Evolutionary conservation across 2,797 vertebrate species (phyloP), one percentile per base, ranked within the genome.

Genomic region (Micromesistius poutassou): DNA sequence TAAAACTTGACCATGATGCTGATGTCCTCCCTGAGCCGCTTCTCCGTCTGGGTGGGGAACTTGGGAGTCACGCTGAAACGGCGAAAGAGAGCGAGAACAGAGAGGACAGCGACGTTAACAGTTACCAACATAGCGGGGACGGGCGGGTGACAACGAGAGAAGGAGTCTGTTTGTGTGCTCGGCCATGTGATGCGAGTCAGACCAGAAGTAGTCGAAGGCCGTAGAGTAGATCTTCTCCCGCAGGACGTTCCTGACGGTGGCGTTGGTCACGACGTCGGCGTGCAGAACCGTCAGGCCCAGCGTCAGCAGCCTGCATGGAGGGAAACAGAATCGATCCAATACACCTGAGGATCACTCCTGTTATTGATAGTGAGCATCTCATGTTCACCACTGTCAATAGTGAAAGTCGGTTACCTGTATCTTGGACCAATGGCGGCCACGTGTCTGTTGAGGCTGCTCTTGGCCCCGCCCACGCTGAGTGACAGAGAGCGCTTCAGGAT

Each of bases 151-250:
- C 50, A 66, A 42, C 7, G 30, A 76, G 40, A 5, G 0, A 3
- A 2, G 25, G 68, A 4, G 4, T 78, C 78, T 1, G 22, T 78
- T 22, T 1, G 5, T 1, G 6, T 13, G 73, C 0, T n/a, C 40
- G 79, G 77, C 19, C 5, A n/a, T 0, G 72, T 16, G 22, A 71
- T 75, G 35, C 14, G 66, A 38, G 33, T 77, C 31, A 0, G 90
- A 98, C 98, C 97, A 98, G 93, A 99, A 99, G 88, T 98, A 99
- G 92, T 99, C 98, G 82, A 98, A 99, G 25, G 97, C 96, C 0
- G 97, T 96, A 3, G 98, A 99, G 83, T 99, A 99, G 87, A 99
- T 97, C 93, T 99, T 99, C 87, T 99, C 98, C 71, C 98, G 93
- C 62, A 99, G 95, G 74, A 99, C 96, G 0, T 99, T 99, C 83